Evolutionary conservation across 2,797 vertebrate species (phyloP), one percentile per base, ranked within the genome.

Genomic region (Neomorphus geoffroyi): DNA sequence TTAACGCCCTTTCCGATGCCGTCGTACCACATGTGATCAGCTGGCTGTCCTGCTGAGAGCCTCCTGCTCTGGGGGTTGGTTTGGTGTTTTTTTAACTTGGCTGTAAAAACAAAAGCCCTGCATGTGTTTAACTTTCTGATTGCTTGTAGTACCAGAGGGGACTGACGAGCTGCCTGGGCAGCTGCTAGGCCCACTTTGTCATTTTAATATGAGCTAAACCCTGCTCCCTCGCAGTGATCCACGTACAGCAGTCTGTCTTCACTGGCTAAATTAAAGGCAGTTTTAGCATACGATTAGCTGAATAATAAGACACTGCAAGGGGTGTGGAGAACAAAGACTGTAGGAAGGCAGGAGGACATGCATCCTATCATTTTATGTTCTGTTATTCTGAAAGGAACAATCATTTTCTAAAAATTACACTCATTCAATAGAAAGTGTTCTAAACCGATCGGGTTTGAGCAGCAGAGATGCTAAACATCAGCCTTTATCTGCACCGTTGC

Each of bases 221-320:
- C 87, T 61, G 89, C 92, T 96, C 95, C 93, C 97, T 93, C 94
- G 90, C 96, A 95, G 96, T 77, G 88, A 96, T 97, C 97, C 96
- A 80, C 88, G 30, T 67, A 35, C 93, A 93, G 84, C 97, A 96
- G 96, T 98, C 98, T 97, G 97, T 97, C 97, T 96, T 93, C 88
- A 46, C 70, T 30, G 60, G 80, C 85, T 30, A 90, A 98, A 98
- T 98, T 96, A 97, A 98, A 98, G 97, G 97, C 96, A 51, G 93
- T 96, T 98, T 97, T 86, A 97, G 97, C 94, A 86, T 97, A 84
- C 97, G 95, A 98, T 98, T 96, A 97, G 96, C 91, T 92, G 94
- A 93, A 46, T 96, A 96, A 96, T 87, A 72, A 88, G 71, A 18
- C 84, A 60, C 51, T 11, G 30, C 32, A 15, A 62, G 72, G 66